Evolutionary conservation across 1,140 invertebrate species (phyloP).

Genomic region (Scaptomyza hsui): DNA sequence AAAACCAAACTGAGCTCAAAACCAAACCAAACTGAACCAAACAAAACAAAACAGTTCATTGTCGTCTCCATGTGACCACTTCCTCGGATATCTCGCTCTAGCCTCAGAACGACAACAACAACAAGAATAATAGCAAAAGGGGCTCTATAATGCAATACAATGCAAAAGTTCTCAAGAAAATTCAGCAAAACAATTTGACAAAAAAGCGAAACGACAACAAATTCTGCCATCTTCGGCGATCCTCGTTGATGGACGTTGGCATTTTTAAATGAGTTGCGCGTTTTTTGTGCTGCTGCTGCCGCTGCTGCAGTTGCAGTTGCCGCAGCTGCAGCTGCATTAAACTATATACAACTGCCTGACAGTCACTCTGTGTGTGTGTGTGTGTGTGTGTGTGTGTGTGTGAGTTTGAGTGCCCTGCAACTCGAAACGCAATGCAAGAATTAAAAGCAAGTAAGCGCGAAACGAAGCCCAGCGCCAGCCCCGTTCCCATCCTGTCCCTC

Average conservation of each 20-base stretch:
- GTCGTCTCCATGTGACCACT: conserved; percentile 76
- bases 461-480: conserved; percentile 47
- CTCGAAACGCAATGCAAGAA: conserved; percentile 80
- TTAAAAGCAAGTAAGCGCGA: conserved; percentile 80
- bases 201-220: conserved; percentile 82
- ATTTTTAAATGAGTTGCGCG: conserved; percentile 82
- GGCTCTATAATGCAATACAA: conserved; percentile 72
- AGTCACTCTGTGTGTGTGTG: conserved; percentile 23
- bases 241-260: conserved; percentile 81
- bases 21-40: conserved; percentile 52
- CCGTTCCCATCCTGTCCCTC: conserved; percentile 13
- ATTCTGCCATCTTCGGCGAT: conserved; percentile 82
- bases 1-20: conserved; percentile 34
- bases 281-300: conserved; percentile 62
- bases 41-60: conserved; percentile 71
- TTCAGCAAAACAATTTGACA: conserved; percentile 82
- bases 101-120: conserved; percentile 20
- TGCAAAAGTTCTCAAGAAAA: conserved; percentile 82
- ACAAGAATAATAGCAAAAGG: conserved; percentile 37
- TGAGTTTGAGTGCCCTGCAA: conserved; percentile 75
- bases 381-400: conserved; percentile 39
- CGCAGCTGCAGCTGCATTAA: conserved; percentile 69
- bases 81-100: conserved; percentile 76
- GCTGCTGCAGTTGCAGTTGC: conserved; percentile 23
- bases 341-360: conserved; percentile 64